Base-by-base conservation (phyloP, 2,888 invertebrate genomes). In the Subacronicta megacephala region DNA sequence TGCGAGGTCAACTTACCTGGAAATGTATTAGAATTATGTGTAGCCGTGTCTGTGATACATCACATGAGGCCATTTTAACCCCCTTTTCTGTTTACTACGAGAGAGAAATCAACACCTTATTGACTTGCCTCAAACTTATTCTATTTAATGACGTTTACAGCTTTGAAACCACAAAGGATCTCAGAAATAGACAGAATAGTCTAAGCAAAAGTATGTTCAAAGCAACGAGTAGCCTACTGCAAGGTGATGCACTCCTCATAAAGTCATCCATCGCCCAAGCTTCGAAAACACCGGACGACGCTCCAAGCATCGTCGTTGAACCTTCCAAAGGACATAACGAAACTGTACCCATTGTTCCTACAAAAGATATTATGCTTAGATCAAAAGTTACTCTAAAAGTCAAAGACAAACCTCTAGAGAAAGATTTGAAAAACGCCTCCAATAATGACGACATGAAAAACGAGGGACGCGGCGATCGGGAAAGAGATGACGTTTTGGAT, bases 131-230 rank as follows among this genome's bases (percentile, higher is more conserved):
- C 3, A n/a, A 31, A 0, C 12, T 31, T 6, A 13, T 26, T 12
- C 3, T 9, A 2, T 7, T 1, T 0, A 9, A 7, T 17, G 0
- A 20, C 0, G 2, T 9, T 64, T 36, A 23, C 64, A 91, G 90
- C 66, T 92, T 91, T 46, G 90, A 91, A 86, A 93, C 92, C 12
- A 93, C 93, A 3, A 94, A 94, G 76, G 94, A 93, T 62, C 80
- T 93, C 23, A 82, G 94, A 69, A 94, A 94, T 43, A 82, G 92
- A 72, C 93, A 94, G 62, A 93, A 94, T 50, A 93, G 92, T 71
- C 72, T 94, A 0, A 93, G 93, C 54, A 94, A 93, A 64, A 94
- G 92, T 58, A 92, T 93, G 89, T 82, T 93, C 2, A 92, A 90
- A 82, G 88, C 90, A 1, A 90, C 91, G 0, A 90, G 90, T 10